phyloP scores from a whole-genome alignment of 1,140 invertebrate species.

The Bombus superbus region DNA sequence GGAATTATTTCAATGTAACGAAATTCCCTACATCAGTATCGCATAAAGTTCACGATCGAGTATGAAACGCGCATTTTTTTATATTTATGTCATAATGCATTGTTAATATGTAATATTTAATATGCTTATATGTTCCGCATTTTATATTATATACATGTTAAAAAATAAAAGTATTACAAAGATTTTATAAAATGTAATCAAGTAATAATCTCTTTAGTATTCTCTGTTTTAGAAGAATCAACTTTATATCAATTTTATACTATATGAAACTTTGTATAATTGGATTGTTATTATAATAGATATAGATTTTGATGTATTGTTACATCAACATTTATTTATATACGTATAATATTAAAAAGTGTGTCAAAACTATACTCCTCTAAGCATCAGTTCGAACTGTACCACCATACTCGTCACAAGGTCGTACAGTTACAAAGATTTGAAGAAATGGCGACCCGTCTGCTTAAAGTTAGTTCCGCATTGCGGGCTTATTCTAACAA shows the following conservation, averaged over 20 bases:
- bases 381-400: neutral
- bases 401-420: neutral
- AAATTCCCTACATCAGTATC: neutral
- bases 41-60: neutral
- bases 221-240: neutral
- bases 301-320: neutral
- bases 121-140: neutral
- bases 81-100: neutral
- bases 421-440: slow-evolving; percentile 19
- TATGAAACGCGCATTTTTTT: neutral
- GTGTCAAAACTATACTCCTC: neutral
- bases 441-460: slow-evolving; percentile 81
- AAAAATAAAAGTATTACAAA: neutral
- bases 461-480: slow-evolving; percentile 77
- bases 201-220: neutral
- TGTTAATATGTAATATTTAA: neutral
- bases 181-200: neutral
- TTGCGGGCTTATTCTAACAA: slow-evolving; percentile 78
- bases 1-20: neutral
- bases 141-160: too few relatives aligned
- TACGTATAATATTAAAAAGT: neutral
- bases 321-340: neutral
- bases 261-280: neutral
- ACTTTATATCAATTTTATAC: neutral
- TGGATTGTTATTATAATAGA: neutral